Percentiles rank a stretch among this genome's conserved stretches.
Evolutionary conservation across 30 jellyfish, hydroid and myxozoan species (phyloP).

Genomic region (Pseudorhiza aurosa): DNA sequence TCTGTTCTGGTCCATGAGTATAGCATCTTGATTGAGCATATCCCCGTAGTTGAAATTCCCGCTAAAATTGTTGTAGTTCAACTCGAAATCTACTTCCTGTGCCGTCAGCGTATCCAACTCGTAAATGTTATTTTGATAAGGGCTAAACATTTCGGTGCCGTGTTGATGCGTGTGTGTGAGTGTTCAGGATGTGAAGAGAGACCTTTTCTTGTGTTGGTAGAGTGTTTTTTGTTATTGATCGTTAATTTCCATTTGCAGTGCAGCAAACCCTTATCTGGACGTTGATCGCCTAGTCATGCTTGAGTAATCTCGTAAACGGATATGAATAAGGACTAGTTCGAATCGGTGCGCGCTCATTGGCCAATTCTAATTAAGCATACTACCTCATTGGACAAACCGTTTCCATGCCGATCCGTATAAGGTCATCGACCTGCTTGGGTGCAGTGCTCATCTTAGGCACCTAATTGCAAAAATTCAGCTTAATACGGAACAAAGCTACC

Average conservation of each 20-base stretch:
- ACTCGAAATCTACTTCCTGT: slow-evolving; percentile 90
- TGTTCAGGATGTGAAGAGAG: not conserved
- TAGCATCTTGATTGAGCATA: slow-evolving; percentile 80
- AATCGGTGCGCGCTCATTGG: slow-evolving; percentile 46
- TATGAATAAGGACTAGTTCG: slow-evolving; percentile 54
- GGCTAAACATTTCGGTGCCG: slow-evolving; percentile 77
- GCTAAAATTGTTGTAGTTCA: slow-evolving; percentile 70
- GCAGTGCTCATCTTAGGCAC: slow-evolving; percentile 31
- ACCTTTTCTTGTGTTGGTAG: not conserved
- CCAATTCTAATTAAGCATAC: slow-evolving; percentile 54
- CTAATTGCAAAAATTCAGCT: not conserved
- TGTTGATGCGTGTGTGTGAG: not conserved
- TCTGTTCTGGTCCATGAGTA: slow-evolving; percentile 55
- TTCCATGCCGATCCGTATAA: slow-evolving; percentile 78
- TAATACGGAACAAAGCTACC: not conserved
- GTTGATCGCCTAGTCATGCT: slow-evolving; percentile 71
- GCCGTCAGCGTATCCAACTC: slow-evolving; percentile 89
- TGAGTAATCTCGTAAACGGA: slow-evolving; percentile 72
- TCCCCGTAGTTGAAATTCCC: slow-evolving; percentile 94
- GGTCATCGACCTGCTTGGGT: slow-evolving; percentile 75
- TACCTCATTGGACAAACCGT: slow-evolving; percentile 80
- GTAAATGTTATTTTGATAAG: slow-evolving; percentile 79
- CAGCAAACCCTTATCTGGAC: slow-evolving; percentile 55
- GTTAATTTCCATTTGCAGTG: slow-evolving; percentile 21
- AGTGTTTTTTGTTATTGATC: not conserved